Evolutionary conservation across 2,888 invertebrate species (phyloP).

Genomic region (Hipparchia sbordonii): DNA sequence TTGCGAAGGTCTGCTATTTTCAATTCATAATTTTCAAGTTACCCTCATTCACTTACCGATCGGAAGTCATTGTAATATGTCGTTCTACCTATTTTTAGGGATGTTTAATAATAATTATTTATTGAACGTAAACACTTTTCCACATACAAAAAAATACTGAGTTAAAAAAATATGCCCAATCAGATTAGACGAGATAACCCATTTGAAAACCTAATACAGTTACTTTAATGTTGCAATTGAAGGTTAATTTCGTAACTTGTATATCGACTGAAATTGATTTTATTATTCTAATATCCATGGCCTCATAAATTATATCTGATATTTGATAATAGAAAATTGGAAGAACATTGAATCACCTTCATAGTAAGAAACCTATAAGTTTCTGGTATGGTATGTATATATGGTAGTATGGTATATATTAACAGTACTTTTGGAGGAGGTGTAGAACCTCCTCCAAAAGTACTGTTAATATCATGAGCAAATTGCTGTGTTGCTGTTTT

Average conservation of each 20-base stretch:
- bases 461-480: too few species aligned
- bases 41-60: too few species aligned
- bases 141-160: constrained; percentile 8
- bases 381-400: too few species aligned
- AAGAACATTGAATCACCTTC: too few species aligned
- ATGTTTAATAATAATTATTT: not conserved
- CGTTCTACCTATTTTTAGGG: not conserved
- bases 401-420: too few species aligned
- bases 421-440: too few species aligned
- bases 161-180: not conserved
- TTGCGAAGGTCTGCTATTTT: too few species aligned
- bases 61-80: not conserved
- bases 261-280: not conserved
- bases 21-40: too few species aligned
- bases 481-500: too few species aligned
- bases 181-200: constrained; percentile 8
- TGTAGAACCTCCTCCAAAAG: too few species aligned
- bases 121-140: not conserved
- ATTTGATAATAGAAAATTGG: too few species aligned
- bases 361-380: too few species aligned
- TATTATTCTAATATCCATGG: not conserved
- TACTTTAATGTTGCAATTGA: not conserved
- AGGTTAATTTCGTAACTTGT: not conserved
- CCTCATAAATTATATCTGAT: not conserved
- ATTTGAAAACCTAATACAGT: not conserved